Evolutionary conservation across 2,113 vertebrate genomes (phyloP), one percentile per base, ranked within the genome.

Genomic region (Harpagus bidentatus): DNA sequence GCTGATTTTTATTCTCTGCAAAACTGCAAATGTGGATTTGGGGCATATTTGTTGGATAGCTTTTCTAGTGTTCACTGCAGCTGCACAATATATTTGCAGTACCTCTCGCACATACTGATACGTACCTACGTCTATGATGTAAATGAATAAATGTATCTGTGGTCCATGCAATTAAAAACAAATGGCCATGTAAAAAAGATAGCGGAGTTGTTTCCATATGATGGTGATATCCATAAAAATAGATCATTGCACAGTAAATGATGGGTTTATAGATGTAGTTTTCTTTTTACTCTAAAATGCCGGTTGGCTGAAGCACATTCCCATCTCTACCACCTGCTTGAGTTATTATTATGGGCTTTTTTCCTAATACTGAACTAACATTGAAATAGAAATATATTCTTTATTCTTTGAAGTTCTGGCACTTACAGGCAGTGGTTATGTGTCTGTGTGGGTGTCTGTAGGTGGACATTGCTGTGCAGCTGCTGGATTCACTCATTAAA

Each of bases 131-230:
- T 55, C 83, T 72, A 0, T 17, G 80, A 16, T 74, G 90, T 72
- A 71, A 95, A 93, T 91, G 94, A 97, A 91, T 50, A 90, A 97
- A 66, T 22, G 69, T 67, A 62, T 85, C 83, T 91, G 80, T 93
- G 90, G 80, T 76, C 93, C 45, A 13, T 74, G 88, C 94, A 97
- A 97, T 96, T 98, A 96, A 96, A 97, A 98, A 94, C 47, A 73
- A 97, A 94, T 95, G 95, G 86, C 86, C 58, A n/a, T 62, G 58
- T 94, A 81, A 79, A 96, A 93, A 86, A 71, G 52, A 47, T 48
- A 76, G 34, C 0, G 0, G 43, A 50, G 36, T 43, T 93, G 45
- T 94, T 96, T 93, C 62, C 32, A 4, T 53, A 20, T 70, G 63
- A 92, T 78, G 73, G 26, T 32, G 38, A 28, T 78, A 86, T 18